These are phyloP conservation scores for Hyperopisus bebe DNA, from an alignment of 2,113 vertebrate genomes.

Conservation along the genomic window DNA sequence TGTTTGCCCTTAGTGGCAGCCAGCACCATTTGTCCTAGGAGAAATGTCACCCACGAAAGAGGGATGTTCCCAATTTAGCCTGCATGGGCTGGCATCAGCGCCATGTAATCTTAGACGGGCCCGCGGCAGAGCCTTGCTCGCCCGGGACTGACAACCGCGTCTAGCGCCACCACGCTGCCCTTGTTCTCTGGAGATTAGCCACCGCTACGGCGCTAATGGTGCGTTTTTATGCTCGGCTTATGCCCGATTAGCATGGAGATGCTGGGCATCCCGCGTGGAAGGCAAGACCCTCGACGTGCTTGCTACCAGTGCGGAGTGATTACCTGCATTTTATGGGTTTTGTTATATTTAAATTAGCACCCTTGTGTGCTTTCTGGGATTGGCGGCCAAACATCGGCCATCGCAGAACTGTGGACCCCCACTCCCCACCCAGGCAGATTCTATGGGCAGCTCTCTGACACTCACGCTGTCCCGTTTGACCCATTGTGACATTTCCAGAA, in stretches of 20 bases:
- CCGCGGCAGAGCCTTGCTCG: background rate
- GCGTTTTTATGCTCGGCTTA: too few species aligned
- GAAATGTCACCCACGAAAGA: background rate
- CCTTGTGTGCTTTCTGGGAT: background rate
- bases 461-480: background rate
- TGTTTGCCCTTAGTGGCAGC: background rate
- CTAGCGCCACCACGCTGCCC: background rate
- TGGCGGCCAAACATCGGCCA: background rate
- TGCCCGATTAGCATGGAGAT: background rate
- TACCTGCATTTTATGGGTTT: background rate
- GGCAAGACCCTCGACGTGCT: background rate
- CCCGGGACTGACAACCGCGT: background rate
- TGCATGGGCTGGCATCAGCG: slow-evolving; percentile 20
- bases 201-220: too few species aligned
- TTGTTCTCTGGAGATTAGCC: background rate
- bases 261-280: background rate
- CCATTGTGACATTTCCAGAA: background rate
- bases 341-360: background rate
- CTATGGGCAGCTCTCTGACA: background rate
- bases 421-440: background rate
- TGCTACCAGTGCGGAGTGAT: background rate
- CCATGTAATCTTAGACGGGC: slow-evolving; percentile 22
- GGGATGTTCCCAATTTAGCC: slow-evolving; percentile 33
- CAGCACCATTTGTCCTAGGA: background rate
- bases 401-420: background rate